phyloP scores from a whole-genome alignment of 2,888 invertebrate genomes.

The Nephrotoma appendiculata region DNA sequence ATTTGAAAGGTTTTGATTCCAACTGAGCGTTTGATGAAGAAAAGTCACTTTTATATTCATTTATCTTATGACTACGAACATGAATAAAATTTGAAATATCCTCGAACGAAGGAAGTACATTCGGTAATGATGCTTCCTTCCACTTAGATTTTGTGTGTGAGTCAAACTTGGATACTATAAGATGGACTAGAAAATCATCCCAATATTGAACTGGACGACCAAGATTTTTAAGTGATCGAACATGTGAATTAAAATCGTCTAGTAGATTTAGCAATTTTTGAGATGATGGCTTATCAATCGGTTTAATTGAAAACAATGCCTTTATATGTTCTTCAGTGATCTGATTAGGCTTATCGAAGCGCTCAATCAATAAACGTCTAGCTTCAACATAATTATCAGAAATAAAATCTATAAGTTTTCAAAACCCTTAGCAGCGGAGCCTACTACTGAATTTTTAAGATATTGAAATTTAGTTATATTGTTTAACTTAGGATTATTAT shows the following conservation, averaged over 20 bases:
- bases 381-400: background rate
- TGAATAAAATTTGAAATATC: background rate
- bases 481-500: background rate
- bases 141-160: background rate
- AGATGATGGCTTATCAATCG: background rate
- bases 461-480: background rate
- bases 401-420: background rate
- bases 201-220: background rate
- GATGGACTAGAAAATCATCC: background rate
- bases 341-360: background rate
- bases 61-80: background rate
- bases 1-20: too few relatives aligned
- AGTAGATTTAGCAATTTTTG: background rate
- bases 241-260: background rate
- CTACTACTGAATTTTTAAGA: background rate
- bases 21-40: too few relatives aligned
- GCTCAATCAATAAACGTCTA: background rate
- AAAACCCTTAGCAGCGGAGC: background rate
- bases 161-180: background rate
- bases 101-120: background rate
- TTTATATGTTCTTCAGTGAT: background rate
- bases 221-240: background rate
- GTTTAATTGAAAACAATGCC: background rate
- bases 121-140: background rate
- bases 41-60: too few relatives aligned